Base-by-base conservation (phyloP, 2,888 invertebrate genomes). In the Amphipyra tragopoginis region DNA sequence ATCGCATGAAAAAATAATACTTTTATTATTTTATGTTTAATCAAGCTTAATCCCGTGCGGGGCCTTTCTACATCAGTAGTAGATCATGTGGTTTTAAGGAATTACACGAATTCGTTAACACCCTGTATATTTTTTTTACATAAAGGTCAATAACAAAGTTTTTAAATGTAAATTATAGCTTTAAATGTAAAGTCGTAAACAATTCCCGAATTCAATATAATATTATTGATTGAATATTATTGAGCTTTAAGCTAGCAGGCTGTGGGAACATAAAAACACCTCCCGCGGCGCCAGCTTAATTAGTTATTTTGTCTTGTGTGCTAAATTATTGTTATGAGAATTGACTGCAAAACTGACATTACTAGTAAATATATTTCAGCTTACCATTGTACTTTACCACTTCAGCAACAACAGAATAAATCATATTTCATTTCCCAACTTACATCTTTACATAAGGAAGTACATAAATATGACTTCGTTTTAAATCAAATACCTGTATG, bases 221-320 rank as follows among this genome's bases (percentile, higher is more conserved):
- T 65, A 60, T 74, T 70, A 76, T 70, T 53, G 58, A 63, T 62
- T n/a, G n/a, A n/a, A n/a, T n/a, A n/a, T n/a, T n/a, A 64, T 67
- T 66, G 67, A 69, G 54, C 60, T 68, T 59, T 65, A 21, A 58
- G 54, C 63, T 49, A 67, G 65, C 48, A 56, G 45, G 29, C 55
- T 62, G 47, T 51, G 51, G 59, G 44, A 55, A 67, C 67, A 67
- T 74, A 74, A 70, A 75, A 68, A 68, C 64, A 65, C 54, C 77
- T 53, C 69, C 71, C 51, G 79, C 62, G 39, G 75, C 45, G 71
- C 49, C 39, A 21, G 36, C 57, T 77, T 65, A 67, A 75, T 77
- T 72, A 67, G 64, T 52, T 62, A 62, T 54, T 67, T 59, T 61
- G 60, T 61, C 39, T 57, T 61, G 54, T 38, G 58, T 38, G 58